Evolutionary conservation across 2,888 invertebrate genomes (phyloP).

Genomic region (Melanargia galathea): DNA sequence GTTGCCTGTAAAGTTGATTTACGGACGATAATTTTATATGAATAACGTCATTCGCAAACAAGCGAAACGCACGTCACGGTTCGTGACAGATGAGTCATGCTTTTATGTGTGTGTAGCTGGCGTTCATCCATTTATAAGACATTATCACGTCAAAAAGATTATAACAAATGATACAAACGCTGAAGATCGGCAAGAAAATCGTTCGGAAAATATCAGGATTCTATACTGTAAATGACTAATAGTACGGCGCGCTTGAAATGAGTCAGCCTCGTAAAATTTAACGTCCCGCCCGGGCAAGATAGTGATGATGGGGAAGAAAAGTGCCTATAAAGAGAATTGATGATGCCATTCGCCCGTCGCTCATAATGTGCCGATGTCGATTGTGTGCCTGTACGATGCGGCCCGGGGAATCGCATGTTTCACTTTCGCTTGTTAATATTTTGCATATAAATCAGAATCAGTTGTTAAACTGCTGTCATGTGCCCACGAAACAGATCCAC

Average conservation of each 20-base stretch:
- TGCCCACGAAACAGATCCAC: too few species aligned
- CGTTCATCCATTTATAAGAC: too few species aligned
- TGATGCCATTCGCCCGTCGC: conserved; percentile 57
- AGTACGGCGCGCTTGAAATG: conserved; percentile 62
- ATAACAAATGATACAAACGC: conserved; percentile 10
- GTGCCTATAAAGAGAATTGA: conserved; percentile 77
- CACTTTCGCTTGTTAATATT: too few species aligned
- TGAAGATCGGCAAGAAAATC: conserved; percentile 34
- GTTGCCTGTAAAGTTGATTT: too few species aligned
- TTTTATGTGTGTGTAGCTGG: too few species aligned
- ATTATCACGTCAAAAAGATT: too few species aligned
- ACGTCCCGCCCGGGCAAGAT: conserved; percentile 68
- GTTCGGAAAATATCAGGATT: conserved; percentile 41
- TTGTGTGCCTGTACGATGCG: conserved; percentile 15
- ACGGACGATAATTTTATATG: too few species aligned
- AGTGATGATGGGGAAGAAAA: conserved; percentile 73
- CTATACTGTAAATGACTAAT: conserved; percentile 63
- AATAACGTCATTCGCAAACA: too few species aligned
- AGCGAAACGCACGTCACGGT: too few species aligned
- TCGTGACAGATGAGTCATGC: too few species aligned
- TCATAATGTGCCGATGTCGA: conserved; percentile 47
- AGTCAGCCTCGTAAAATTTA: conserved; percentile 75
- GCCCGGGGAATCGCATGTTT: neutral
- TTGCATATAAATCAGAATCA: too few species aligned
- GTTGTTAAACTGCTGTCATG: too few species aligned